These are phyloP conservation scores for Onychomys arenicola DNA, from an alignment of 2,797 vertebrate species.

Conservation along the genomic window DNA sequence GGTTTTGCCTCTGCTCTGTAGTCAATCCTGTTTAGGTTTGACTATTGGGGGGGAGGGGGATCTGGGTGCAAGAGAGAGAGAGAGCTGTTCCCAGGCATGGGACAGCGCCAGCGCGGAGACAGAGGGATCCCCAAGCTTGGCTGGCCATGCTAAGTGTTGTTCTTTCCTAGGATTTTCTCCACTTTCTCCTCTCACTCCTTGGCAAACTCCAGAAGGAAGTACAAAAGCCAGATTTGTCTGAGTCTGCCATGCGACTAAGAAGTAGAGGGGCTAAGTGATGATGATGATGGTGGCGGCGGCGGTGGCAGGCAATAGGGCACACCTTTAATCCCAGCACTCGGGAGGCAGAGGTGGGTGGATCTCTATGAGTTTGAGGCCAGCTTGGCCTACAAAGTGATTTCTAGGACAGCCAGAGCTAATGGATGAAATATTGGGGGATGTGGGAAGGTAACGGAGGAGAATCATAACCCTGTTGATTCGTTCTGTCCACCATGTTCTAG, in stretches of 20 bases:
- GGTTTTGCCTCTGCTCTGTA: neutral
- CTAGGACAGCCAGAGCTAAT: neutral
- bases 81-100: neutral
- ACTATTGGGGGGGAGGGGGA: neutral
- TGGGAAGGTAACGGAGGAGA: neutral
- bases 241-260: neutral
- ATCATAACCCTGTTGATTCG: neutral
- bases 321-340: no score
- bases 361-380: no score
- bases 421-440: neutral
- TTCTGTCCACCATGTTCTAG: neutral
- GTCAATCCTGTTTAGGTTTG: neutral
- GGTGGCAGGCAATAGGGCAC: no score
- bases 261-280: neutral
- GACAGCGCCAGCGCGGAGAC: neutral
- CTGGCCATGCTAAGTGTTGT: neutral
- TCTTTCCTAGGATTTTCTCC: neutral
- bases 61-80: neutral
- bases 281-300: no score
- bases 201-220: constrained; percentile 7
- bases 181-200: neutral
- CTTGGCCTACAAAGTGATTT: no score
- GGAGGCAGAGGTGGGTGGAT: no score
- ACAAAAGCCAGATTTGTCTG: neutral
- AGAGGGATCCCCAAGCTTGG: neutral